Base-by-base conservation (phyloP, 1,140 invertebrate species). In the Drosophila chauvacae region DNA sequence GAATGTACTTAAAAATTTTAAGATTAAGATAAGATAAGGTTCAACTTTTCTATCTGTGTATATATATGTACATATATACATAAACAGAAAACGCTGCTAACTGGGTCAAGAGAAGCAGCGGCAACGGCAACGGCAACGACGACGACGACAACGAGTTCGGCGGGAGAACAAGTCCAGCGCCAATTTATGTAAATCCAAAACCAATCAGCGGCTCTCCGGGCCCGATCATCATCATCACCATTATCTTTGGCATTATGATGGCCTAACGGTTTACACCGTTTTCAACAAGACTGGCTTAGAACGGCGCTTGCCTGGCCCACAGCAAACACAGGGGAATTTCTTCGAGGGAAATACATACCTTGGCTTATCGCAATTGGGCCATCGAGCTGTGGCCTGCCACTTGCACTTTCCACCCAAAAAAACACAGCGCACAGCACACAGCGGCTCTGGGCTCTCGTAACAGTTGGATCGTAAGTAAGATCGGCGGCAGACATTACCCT, bases 161-260 rank as follows among this genome's bases (percentile, higher is more conserved):
- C 56, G 62, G 26, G 74, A 66, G 61, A 51, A 28, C 53, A 50
- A 48, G 44, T 30, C 47, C 69, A 74, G 37, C 83, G 83, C 83
- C 84, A 87, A 87, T 87, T 87, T 87, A 87, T 87, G 83, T 87
- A 87, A 87, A 87, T 87, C 83, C 76, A 87, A 87, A 83, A 88
- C 83, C 83, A 87, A 87, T 87, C 83, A 87, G 84, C 60, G 75
- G 23, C 66, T 48, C 70, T 47, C 45, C 71, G 39, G n/a, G 4
- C 26, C 61, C 61, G 33, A 39, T 57, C 48, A 60, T 64, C 60
- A 77, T 69, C 65, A 35, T 35, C 33, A 62, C 72, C 56, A 70
- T 75, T 61, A 81, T 85, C 48, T 59, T 65, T 20, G n/a, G 42
- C 62, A 45, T 76, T 53, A 68, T 66, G 53, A 60, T 45, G 60